Evolutionary conservation across 2,888 invertebrate genomes (phyloP).

Genomic region (Drosophila pseudotalamancana): DNA sequence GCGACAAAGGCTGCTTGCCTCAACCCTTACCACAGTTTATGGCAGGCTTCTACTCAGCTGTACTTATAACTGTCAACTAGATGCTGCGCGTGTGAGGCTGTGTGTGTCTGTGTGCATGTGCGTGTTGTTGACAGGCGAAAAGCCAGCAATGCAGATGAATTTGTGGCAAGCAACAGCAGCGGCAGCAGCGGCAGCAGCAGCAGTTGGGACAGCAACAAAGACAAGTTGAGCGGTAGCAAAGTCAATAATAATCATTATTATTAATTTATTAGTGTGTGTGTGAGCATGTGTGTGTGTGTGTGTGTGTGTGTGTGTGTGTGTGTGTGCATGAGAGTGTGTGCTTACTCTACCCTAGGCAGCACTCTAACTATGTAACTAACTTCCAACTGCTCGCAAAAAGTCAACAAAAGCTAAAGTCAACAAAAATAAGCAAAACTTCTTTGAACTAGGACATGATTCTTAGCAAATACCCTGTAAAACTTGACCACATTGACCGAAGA

Average conservation of each 20-base stretch:
- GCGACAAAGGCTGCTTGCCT: slow-evolving; percentile 1
- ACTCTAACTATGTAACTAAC: slow-evolving; percentile 43
- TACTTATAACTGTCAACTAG: slow-evolving; percentile 59
- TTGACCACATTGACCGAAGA: neutral
- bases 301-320: neutral
- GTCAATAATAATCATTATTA: slow-evolving; percentile 75
- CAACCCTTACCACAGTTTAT: slow-evolving; percentile 39
- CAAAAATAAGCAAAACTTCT: slow-evolving; percentile 2
- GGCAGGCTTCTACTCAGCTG: slow-evolving; percentile 14
- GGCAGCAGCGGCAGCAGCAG: neutral
- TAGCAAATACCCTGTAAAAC: neutral
- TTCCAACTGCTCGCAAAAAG: slow-evolving; percentile 43
- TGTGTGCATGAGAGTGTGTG: slow-evolving; percentile 1
- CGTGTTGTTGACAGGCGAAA: slow-evolving; percentile 36
- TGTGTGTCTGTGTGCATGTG: slow-evolving; percentile 20
- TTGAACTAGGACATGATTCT: neutral
- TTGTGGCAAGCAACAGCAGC: slow-evolving; percentile 33
- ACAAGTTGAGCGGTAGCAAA: slow-evolving; percentile 34
- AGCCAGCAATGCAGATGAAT: slow-evolving; percentile 50
- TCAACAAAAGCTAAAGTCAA: slow-evolving; percentile 33
- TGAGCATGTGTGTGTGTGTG: slow-evolving; percentile 1
- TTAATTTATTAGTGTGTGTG: slow-evolving; percentile 55
- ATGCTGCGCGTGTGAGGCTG: slow-evolving; percentile 15
- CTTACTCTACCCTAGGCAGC: slow-evolving; percentile 20
- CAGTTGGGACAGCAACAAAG: slow-evolving; percentile 20